A percentile compares a stretch with the other conserved stretches of the same genome.
Evolutionary conservation across 2,888 invertebrate species (phyloP).

Genomic region (Lysandra bellargus): DNA sequence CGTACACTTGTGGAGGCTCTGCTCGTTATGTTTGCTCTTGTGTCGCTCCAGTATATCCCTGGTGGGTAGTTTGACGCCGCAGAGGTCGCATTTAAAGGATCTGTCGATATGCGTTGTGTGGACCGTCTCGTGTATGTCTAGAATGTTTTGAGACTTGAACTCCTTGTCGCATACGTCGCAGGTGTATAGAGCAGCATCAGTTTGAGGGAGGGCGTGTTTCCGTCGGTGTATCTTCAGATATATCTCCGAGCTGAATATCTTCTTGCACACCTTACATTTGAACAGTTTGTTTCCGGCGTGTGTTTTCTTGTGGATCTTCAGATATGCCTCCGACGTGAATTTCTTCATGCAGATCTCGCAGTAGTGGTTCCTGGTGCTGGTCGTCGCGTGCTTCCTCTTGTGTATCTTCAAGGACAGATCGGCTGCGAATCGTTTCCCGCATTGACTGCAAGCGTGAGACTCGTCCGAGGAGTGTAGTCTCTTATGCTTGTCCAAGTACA

Average conservation of each 20-base stretch:
- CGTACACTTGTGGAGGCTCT: background rate
- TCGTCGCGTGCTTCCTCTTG: background rate
- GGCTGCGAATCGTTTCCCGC: background rate
- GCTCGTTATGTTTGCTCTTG: background rate
- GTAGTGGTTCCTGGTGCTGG: background rate
- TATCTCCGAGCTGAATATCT: background rate
- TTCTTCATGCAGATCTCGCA: constrained; percentile 14
- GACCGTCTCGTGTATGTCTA: background rate
- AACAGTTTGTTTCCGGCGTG: background rate
- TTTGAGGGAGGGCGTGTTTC: background rate
- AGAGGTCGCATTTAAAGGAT: background rate
- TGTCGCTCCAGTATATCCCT: background rate
- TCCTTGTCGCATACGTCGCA: background rate
- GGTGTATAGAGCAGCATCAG: background rate
- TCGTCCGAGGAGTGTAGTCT: background rate
- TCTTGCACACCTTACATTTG: constrained; percentile 8
- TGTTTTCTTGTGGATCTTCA: background rate
- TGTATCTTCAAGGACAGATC: background rate
- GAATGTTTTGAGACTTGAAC: background rate
- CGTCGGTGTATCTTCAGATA: background rate
- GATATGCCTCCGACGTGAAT: background rate
- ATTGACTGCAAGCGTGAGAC: background rate
- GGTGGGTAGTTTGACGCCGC: background rate
- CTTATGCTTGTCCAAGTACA: constrained; percentile 3
- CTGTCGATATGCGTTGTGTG: background rate